A percentile compares a stretch with the other conserved stretches of the same genome.
These are phyloP conservation scores for Drosophila takahashii DNA, from an alignment of 1,140 invertebrate species.

Conservation along the genomic window DNA sequence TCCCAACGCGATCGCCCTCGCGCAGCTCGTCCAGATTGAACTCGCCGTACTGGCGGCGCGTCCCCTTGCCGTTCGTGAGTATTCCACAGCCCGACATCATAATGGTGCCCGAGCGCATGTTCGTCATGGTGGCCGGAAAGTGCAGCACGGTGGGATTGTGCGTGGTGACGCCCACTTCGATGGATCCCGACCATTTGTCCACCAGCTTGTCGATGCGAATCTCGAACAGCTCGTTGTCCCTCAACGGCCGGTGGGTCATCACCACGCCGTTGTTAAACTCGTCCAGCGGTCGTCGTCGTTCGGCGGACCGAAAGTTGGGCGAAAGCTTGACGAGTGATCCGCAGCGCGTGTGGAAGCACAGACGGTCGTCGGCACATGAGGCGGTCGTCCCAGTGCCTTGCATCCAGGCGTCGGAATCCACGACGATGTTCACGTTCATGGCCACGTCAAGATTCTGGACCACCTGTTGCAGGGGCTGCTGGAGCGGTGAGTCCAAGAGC, in stretches of 20 bases:
- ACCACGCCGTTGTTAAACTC: conserved; percentile 98
- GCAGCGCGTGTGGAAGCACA: conserved; percentile 95
- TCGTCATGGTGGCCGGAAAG: conserved; percentile 98
- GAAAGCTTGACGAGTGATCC: conserved; percentile 95
- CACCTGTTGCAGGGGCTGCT: conserved; percentile 73
- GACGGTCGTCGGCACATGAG: conserved; percentile 86
- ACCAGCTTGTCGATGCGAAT: conserved; percentile 96
- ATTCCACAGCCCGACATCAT: conserved; percentile 99
- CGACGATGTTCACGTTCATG: conserved; percentile 74
- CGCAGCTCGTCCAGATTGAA: conserved; percentile 97
- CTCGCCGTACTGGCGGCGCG: conserved; percentile 95
- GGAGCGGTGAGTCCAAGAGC: conserved; percentile 55
- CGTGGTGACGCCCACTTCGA: conserved; percentile 97
- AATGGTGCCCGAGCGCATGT: conserved; percentile 96
- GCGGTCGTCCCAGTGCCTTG: conserved; percentile 10
- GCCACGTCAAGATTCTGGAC: conserved; percentile 82
- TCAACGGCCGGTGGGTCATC: conserved; percentile 94
- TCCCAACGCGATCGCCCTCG: conserved; percentile 92
- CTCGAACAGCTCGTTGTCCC: conserved; percentile 96
- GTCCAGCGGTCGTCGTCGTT: conserved; percentile 93
- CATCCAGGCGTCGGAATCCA: conserved; percentile 52
- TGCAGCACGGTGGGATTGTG: conserved; percentile 95
- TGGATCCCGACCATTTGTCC: conserved; percentile 96
- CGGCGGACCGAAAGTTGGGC: conserved; percentile 92
- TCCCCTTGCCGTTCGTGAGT: conserved; percentile 96